phyloP scores from a whole-genome alignment of 1,140 invertebrate genomes.

The Asbolus verrucosus region DNA sequence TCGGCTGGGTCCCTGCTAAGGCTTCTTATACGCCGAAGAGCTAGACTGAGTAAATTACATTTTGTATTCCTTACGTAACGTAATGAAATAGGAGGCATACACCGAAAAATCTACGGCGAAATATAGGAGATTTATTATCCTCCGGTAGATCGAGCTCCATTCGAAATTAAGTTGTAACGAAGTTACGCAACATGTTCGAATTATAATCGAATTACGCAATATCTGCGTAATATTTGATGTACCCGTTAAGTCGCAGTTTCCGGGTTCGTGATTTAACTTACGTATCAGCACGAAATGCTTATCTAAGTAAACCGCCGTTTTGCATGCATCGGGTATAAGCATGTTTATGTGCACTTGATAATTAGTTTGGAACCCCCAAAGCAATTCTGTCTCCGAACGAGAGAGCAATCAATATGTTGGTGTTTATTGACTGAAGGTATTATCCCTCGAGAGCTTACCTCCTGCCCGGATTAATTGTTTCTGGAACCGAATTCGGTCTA shows the following conservation, averaged over 20 bases:
- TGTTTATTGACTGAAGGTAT: conserved; percentile 39
- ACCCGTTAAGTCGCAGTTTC: conserved; percentile 26
- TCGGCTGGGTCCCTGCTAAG: no score
- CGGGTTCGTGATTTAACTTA: conserved; percentile 18
- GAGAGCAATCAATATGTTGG: conserved; percentile 37
- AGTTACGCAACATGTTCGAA: conserved; percentile 32
- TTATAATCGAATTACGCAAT: conserved; percentile 33
- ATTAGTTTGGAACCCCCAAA: conserved; percentile 35
- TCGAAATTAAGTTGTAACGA: conserved; percentile 28
- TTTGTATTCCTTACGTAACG: conserved; percentile 19
- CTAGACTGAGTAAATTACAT: conserved; percentile 13
- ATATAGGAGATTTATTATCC: conserved; percentile 26
- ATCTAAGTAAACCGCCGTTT: conserved; percentile 38
- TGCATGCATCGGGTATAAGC: conserved; percentile 16
- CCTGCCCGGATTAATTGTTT: conserved; percentile 38
- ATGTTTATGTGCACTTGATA: conserved; percentile 36
- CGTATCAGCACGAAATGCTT: conserved; percentile 12
- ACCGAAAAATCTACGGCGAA: not conserved
- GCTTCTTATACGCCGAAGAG: no score
- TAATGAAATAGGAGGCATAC: conserved; percentile 13
- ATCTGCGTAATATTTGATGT: conserved; percentile 36
- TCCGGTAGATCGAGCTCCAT: not conserved
- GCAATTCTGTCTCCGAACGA: conserved; percentile 6
- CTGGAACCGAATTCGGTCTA: conserved; percentile 27
- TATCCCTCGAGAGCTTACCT: conserved; percentile 34